Conservation (phyloP, 2,888 invertebrate genomes). For the Chydorus sphaericus region DNA sequence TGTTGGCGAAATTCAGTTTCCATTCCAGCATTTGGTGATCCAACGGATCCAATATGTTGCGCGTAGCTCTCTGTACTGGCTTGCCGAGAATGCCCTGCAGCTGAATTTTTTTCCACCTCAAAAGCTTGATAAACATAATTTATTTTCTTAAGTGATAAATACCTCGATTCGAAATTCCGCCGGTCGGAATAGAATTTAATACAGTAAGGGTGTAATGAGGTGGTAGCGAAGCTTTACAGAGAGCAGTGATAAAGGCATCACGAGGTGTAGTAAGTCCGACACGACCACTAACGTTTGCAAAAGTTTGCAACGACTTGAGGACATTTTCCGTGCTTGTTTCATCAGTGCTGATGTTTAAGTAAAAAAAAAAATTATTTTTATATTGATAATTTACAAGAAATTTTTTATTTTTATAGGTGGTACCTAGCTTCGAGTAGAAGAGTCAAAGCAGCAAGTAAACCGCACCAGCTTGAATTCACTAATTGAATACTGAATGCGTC, state of each 20-base stretch:
- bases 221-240: constrained; percentile 91
- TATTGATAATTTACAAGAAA: neutral
- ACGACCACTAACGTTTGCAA: constrained; percentile 76
- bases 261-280: constrained; percentile 60
- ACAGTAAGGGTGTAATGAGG: constrained; percentile 88
- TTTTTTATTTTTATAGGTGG: constrained; percentile 7
- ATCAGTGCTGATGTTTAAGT: constrained; percentile 50
- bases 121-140: neutral
- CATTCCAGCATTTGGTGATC: neutral
- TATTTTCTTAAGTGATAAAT: too few relatives aligned
- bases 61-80: constrained; percentile 1
- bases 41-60: constrained; percentile 3
- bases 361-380: constrained; percentile 11
- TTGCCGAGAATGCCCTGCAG: neutral
- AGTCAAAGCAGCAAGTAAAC: constrained; percentile 76
- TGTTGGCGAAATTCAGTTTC: constrained; percentile 76
- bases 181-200: constrained; percentile 33
- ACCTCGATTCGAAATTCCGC: constrained; percentile 10
- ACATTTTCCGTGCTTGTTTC: constrained; percentile 83
- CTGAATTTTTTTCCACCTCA: too few relatives aligned
- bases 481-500: constrained; percentile 50
- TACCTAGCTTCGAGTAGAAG: constrained; percentile 80
- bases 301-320: constrained; percentile 76
- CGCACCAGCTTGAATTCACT: constrained; percentile 89
- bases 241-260: constrained; percentile 85